phyloP scores from a whole-genome alignment of 2,797 vertebrate genomes.

The Iguana delicatissima region DNA sequence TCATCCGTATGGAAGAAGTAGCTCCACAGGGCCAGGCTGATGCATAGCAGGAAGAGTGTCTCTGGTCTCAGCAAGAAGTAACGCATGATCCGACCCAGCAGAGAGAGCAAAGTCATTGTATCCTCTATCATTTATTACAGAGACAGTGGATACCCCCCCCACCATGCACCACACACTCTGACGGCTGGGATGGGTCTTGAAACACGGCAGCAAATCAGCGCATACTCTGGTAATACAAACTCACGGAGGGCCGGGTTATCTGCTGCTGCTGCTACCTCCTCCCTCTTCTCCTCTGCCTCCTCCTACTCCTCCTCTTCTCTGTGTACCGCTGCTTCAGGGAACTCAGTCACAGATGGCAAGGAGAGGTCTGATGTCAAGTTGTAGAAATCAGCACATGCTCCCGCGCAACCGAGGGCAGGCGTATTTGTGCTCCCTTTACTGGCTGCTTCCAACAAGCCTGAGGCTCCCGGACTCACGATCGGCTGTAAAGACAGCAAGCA shows the following conservation, averaged over 20 bases:
- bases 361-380: background rate
- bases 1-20: constrained; percentile 99
- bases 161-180: constrained; percentile 68
- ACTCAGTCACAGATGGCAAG: constrained; percentile 25
- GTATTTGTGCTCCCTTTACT: constrained; percentile 9
- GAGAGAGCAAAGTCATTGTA: constrained; percentile 99
- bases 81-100: constrained; percentile 99
- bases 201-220: constrained; percentile 63
- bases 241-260: constrained; percentile 48
- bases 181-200: constrained; percentile 60
- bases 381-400: background rate
- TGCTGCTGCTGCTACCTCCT: constrained; percentile 43
- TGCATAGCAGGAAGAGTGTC: constrained; percentile 96
- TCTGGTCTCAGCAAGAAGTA: constrained; percentile 99
- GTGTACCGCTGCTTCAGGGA: constrained; percentile 42
- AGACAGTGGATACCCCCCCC: constrained; percentile 77
- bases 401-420: constrained; percentile 15
- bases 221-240: constrained; percentile 64
- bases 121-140: constrained; percentile 94
- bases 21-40: constrained; percentile 98
- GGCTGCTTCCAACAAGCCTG: constrained; percentile 21
- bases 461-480: background rate
- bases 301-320: constrained; percentile 20
- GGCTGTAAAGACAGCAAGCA: constrained; percentile 33
- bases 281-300: constrained; percentile 14